Base-by-base conservation (phyloP, 1,140 invertebrate genomes). In the Lethocerus indicus region DNA sequence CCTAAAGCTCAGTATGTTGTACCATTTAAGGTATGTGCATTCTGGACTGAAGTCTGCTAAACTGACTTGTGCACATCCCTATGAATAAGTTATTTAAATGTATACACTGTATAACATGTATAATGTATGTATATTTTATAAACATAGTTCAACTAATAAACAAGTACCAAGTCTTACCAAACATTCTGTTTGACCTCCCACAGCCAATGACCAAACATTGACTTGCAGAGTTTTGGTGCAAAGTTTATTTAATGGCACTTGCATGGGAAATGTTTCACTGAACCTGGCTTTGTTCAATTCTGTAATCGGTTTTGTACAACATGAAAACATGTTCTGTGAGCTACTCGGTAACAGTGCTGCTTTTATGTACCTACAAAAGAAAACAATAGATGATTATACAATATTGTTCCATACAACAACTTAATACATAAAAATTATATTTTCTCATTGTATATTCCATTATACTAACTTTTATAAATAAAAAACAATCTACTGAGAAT, bases 51-150 rank as follows among this genome's bases (percentile, higher is more conserved):
- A 96, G 67, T 95, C 89, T 47, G 91, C 91, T 57, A 96, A 69
- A 62, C 90, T 94, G 49, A 95, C 86, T 79, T 94, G 90, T 47
- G 86, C 83, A 64, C 86, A 91, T 60, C 90, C 91, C 90, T 95
- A 64, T 12, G 67, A 51, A 47, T 13, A 47, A 51, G n/a, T 51
- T 46, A 48, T 44, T 18, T 42, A 35, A 35, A 26, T 52, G 47
- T 12, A 37, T 24, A 29, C 36, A 39, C 20, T 21, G 3, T 23
- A 53, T 45, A 39, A 47, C 40, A n/a, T 43, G n/a, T 32, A 32
- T 32, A 9, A 32, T 32, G 29, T 9, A 37, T 53, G 43, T 18
- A n/a, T 25, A 37, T 9, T 9, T 32, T 9, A 9, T 9, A 32
- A 32, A 32, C 29, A 9, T 32, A 9, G 35, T 36, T 36, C 35